Evolutionary conservation across 2,113 vertebrate species (phyloP), one percentile per base, ranked within the genome.

Genomic region (Plecturocebus donacophilus): DNA sequence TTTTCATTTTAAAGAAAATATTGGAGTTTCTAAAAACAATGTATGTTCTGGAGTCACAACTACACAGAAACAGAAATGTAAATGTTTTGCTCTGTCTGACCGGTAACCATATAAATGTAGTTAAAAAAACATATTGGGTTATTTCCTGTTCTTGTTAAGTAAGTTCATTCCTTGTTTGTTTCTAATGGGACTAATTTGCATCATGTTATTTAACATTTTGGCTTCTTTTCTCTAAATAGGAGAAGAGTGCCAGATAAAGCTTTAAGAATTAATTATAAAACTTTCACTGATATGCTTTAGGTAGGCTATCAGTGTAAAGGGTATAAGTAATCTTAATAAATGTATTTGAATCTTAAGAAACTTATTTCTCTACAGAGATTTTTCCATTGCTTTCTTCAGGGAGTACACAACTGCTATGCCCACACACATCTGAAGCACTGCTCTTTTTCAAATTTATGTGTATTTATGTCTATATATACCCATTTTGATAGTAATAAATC

Each of bases 401-500:
- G 71, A 79, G 5, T 58, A 27, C 32, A 71, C 68, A 90, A 89
- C 58, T 85, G 13, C 56, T 91, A 61, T 45, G 40, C 32, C 49
- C 47, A 75, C 14, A 16, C 27, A 0, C 40, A 71, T 86, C 79
- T 93, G 49, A 35, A 96, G 83, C 42, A 32, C 61, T 96, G 84
- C 35, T 96, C 38, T 71, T 96, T 92, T 79, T 97, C 52, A 95
- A 92, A 90, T 56, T 96, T 83, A 91, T 88, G 45, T 82, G 87
- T 79, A 92, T 90, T 87, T 52, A 2, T 73, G 58, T 96, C 88
- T 58, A 82, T 52, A 58, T 91, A 66, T 83, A 68, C 38, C 89
- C 83, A 54, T 91, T 47, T 73, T 92, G n/a, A 86, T 49, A 89
- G 73, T 82, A 92, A 95, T 83, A 97, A 97, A 96, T 97, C 90